Evolutionary conservation across 2,888 invertebrate genomes (phyloP), one percentile per base, ranked within the genome.

Genomic region (Cheiracanthium punctorium): DNA sequence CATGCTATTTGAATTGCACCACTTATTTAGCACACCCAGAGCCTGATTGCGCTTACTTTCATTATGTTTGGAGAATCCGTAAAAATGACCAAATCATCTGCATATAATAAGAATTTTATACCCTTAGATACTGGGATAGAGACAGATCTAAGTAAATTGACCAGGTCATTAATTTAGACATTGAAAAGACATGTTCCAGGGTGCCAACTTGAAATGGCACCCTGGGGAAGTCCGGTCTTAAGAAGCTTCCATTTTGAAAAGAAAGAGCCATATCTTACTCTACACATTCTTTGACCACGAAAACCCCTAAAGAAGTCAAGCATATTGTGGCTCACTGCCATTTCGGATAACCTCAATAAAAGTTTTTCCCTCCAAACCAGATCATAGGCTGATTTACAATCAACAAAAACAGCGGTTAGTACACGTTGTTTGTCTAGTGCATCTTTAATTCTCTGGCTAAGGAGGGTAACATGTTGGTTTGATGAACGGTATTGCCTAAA

Each of bases 1-100:
- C 74, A 74, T 74, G 24, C 52, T 74, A 20, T 74, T 74, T 58
- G 1, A 0, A 5, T 74, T 20, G 20, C n/a, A 52, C 74, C 74
- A 41, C 0, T 74, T 74, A 10, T 0, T 30, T 14, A 74, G 12
- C 20, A 30, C 20, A n/a, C 1, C 2, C 29, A 74, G 30, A 12
- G 74, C 74, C 29, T 52, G 30, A 58, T 8, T 58, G 10, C 48
- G 30, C 5, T 14, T 74, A 12, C n/a, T 28, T 30, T 74, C 30
- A 30, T 12, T 30, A 17, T 17, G 12, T 17, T 58, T 0, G 58
- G 30, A 48, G 58, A 58, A 29, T 48, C 32, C 12, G 58, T 74
- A 17, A 14, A 58, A 17, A 74, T 30, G 32, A 30, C 74, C 17
- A 74, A 58, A 24, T 74, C 74, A 12, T 74, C 30, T 17, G 74